Evolutionary conservation across 2,113 vertebrate species (phyloP), one percentile per base, ranked within the genome.

Genomic region (Rhadina sibilatrix): DNA sequence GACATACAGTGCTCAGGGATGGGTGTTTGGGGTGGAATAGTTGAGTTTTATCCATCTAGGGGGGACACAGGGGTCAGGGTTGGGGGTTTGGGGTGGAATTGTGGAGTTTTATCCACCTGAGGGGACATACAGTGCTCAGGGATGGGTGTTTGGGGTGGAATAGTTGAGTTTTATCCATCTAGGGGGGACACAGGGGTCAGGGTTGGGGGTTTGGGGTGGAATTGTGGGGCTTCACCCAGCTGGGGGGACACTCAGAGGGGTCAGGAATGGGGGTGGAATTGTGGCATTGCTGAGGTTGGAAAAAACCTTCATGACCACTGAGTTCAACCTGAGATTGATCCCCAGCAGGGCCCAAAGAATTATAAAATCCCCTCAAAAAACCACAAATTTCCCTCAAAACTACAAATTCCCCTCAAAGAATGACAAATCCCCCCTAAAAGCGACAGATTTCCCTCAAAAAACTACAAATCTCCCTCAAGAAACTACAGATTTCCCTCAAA

Each of bases 101-200:
- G 14, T 50, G 49, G 49, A 14, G 49, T 25, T 47, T 47, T 8
- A 47, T 99, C 99, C 99, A 99, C 96, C 99, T 99, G 97, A 25
- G 23, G 65, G 61, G 49, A 69, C 35, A 18, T 40, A 40, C 38
- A 40, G 38, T 40, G 38, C 38, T 40, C 38, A 18, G 9, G 22
- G 20, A 28, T 4, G 33, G 25, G 50, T 5, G 7, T 15, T 15
- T 10, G 20, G 37, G 28, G 61, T 21, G 61, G 11, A 8, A 31
- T 20, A 9, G 11, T 12, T 35, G 56, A 13, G 14, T 11, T 37
- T 37, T 7, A 22, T 11, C 10, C 11, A 11, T n/a, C 10, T 11
- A 22, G 46, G 20, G 46, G 46, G 20, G 20, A 21, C 44, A 44
- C 44, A 18, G 44, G 17, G 44, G 17, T 8, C 46, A 47, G 47